Evolutionary conservation across 2,888 invertebrate genomes (phyloP).

Genomic region (Antheraea yamamai): DNA sequence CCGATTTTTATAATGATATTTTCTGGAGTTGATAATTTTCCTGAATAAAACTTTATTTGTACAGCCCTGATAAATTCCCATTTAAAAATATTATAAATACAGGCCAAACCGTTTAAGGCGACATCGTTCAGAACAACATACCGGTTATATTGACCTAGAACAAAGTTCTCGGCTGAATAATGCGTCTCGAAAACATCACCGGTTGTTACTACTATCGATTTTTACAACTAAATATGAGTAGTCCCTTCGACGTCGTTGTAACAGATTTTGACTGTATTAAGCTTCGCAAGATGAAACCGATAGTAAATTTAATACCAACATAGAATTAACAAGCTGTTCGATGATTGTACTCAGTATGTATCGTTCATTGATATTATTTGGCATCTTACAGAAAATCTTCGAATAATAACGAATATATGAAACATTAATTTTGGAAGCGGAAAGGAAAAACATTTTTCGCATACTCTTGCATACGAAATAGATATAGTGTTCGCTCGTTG

Average conservation of each 20-base stretch:
- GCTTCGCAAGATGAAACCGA: no score
- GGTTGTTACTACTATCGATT: no score
- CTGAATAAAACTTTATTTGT: not conserved
- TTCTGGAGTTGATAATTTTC: not conserved
- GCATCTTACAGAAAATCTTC: not conserved
- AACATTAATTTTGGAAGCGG: not conserved
- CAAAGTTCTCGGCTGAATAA: no score
- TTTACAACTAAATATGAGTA: no score
- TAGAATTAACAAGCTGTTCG: not conserved
- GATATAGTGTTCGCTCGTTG: constrained; percentile 19
- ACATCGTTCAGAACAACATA: no score
- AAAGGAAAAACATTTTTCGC: not conserved
- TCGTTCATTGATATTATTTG: not conserved
- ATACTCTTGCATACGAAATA: constrained; percentile 1
- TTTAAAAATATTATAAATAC: no score
- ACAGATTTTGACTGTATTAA: no score
- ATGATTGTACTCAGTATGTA: not conserved
- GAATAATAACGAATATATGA: not conserved
- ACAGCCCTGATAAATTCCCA: not conserved
- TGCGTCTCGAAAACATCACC: no score
- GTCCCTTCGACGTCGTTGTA: no score
- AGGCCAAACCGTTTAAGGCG: no score
- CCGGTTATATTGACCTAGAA: no score
- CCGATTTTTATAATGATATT: not conserved
- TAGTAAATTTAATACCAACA: no score